A percentile compares a stretch with the other conserved stretches of the same genome.
phyloP scores from a whole-genome alignment of 2,888 invertebrate genomes.

The Brachyptera risi region DNA sequence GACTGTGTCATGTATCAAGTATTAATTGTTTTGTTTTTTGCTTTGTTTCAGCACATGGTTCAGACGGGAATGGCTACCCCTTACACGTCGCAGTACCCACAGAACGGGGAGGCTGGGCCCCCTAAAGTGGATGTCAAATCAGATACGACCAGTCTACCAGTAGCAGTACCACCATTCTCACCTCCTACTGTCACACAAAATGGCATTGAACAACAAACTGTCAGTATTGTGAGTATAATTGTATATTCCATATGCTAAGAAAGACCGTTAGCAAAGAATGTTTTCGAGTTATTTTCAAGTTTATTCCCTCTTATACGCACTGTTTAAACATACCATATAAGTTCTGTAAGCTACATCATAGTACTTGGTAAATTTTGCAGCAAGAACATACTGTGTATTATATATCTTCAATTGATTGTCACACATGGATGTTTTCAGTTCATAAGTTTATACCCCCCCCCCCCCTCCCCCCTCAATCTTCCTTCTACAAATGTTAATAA shows the following conservation, averaged over 20 bases:
- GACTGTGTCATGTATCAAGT: no score
- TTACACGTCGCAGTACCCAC: slow-evolving; percentile 41
- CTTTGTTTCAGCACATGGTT: slow-evolving; percentile 75
- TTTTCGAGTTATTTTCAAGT: no score
- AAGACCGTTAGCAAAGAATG: no score
- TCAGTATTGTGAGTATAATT: slow-evolving; percentile 48
- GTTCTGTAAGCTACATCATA: no score
- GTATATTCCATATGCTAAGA: slow-evolving; percentile 6
- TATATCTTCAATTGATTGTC: no score
- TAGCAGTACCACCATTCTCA: slow-evolving; percentile 39
- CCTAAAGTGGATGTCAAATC: slow-evolving; percentile 39
- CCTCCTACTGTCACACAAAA: slow-evolving; percentile 44
- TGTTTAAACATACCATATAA: neutral
- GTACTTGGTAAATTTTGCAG: no score
- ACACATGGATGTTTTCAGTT: no score
- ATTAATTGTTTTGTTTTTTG: neutral
- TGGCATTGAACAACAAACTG: slow-evolving; percentile 58
- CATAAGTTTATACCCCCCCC: no score
- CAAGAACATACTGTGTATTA: no score
- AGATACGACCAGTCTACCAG: slow-evolving; percentile 41
- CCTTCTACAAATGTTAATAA: no score
- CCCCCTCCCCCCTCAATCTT: no score
- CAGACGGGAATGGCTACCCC: slow-evolving; percentile 70
- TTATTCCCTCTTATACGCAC: neutral
- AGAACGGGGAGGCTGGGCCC: slow-evolving; percentile 47